Conservation (phyloP, 2,113 vertebrate genomes). For the Zootoca vivipara region DNA sequence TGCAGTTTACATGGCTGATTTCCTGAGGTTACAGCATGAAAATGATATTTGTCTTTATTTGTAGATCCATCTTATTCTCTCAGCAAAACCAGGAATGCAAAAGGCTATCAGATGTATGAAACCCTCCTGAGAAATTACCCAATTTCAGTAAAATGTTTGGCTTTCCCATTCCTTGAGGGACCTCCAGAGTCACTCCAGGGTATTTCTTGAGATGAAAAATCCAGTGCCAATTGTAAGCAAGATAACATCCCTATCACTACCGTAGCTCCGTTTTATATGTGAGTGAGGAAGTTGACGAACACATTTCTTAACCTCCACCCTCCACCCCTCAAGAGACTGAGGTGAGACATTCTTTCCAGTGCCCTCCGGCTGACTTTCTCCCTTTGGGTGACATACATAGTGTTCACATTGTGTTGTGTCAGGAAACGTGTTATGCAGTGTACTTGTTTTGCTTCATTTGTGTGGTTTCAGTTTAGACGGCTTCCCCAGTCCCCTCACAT, state of each 20-base stretch:
- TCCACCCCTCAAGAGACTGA: too few species aligned
- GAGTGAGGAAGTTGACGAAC: background rate
- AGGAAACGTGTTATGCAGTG: background rate
- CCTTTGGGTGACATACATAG: background rate
- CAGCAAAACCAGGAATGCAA: background rate
- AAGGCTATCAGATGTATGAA: background rate
- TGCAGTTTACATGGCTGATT: background rate
- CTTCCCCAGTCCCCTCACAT: background rate
- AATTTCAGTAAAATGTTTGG: background rate
- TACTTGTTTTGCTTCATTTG: background rate
- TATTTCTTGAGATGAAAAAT: background rate
- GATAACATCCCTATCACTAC: background rate
- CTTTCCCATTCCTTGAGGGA: background rate
- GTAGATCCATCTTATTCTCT: background rate
- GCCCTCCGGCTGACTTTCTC: background rate
- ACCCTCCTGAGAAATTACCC: background rate
- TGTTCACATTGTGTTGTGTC: background rate
- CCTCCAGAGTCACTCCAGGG: background rate
- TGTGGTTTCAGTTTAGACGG: background rate
- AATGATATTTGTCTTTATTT: background rate
- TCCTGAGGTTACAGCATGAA: too few species aligned
- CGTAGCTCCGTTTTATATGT: background rate
- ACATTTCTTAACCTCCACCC: background rate
- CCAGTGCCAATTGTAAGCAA: background rate
- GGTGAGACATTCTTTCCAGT: too few species aligned